A percentile compares a stretch with the other conserved stretches of the same genome.
phyloP scores from a whole-genome alignment of 64 coral and sea anemone genomes.

The Pocillopora damicornis region DNA sequence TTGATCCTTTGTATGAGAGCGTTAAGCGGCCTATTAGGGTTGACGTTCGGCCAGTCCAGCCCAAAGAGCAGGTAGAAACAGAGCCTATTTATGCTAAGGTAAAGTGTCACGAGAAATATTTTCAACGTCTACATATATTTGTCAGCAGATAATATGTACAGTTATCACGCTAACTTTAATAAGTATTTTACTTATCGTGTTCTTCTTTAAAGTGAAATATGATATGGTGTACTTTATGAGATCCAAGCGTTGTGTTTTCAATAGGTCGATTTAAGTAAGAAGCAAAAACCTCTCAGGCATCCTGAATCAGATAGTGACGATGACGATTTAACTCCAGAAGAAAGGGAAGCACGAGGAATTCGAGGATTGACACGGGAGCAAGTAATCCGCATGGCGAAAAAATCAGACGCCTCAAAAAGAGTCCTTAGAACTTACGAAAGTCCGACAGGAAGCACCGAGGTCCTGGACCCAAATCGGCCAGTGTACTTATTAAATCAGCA shows the following conservation, averaged over 20 bases:
- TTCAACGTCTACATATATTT: too few relatives aligned
- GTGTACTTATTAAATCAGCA: slow-evolving; percentile 69
- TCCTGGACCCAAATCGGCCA: slow-evolving; percentile 33
- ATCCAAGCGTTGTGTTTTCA: neutral
- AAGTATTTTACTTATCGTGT: too few relatives aligned
- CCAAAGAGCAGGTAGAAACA: slow-evolving; percentile 4
- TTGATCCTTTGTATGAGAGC: slow-evolving; percentile 58
- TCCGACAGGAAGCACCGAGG: slow-evolving; percentile 61
- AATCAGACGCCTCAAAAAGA: slow-evolving; percentile 76
- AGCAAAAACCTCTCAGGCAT: slow-evolving; percentile 25
- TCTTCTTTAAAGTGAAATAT: too few relatives aligned
- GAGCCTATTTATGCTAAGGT: slow-evolving; percentile 57
- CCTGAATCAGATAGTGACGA: slow-evolving; percentile 43
- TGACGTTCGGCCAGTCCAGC: neutral
- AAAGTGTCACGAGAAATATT: neutral
- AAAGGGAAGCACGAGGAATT: slow-evolving; percentile 14
- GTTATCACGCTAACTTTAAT: too few relatives aligned
- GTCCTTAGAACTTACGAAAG: slow-evolving; percentile 66
- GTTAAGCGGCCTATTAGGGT: slow-evolving; percentile 1
- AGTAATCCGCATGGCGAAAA: slow-evolving; percentile 93
- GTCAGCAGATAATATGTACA: too few relatives aligned
- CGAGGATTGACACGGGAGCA: slow-evolving; percentile 78
- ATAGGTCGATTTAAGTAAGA: neutral
- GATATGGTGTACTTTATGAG: neutral
- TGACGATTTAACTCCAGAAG: slow-evolving; percentile 11